Percentiles rank a stretch among this genome's conserved stretches.
These are phyloP conservation scores for Trichogramma pretiosum DNA, from an alignment of 1,140 invertebrate genomes.

Conservation along the genomic window DNA sequence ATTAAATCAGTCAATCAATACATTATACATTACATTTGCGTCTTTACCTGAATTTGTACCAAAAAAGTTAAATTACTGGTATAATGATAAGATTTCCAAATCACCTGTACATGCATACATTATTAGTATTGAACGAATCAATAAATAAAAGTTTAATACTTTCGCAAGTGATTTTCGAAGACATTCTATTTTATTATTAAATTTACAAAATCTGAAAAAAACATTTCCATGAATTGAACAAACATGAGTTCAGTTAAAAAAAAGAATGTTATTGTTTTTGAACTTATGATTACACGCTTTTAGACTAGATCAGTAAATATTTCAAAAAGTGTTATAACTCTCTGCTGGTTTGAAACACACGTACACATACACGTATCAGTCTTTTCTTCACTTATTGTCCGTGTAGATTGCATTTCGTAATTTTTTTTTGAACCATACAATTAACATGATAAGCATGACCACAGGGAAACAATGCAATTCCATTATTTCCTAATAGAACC, in stretches of 20 bases:
- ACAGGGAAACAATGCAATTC: slow-evolving; percentile 40
- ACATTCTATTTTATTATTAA: slow-evolving; percentile 12
- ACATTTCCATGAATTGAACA: too few relatives aligned
- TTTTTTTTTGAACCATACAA: slow-evolving; percentile 42
- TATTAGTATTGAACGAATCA: slow-evolving; percentile 10
- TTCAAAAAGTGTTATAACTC: not conserved
- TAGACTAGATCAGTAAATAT: slow-evolving; percentile 14
- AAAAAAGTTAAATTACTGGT: slow-evolving; percentile 10
- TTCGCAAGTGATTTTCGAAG: slow-evolving; percentile 1
- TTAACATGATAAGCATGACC: slow-evolving; percentile 44
- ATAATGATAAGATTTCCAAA: too few relatives aligned
- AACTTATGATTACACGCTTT: slow-evolving; percentile 5
- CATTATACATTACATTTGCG: slow-evolving; percentile 1
- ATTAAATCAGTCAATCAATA: not conserved
- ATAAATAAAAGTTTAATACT: slow-evolving; percentile 14
- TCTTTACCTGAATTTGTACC: not conserved
- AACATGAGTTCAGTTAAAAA: slow-evolving; percentile 3
- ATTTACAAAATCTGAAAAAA: not conserved
- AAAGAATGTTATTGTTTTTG: slow-evolving; percentile 1
- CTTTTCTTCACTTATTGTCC: slow-evolving; percentile 14
- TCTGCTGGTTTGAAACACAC: not conserved
- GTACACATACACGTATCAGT: not conserved
- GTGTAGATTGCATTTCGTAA: slow-evolving; percentile 38
- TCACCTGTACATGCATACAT: slow-evolving; percentile 1
- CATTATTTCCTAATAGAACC: slow-evolving; percentile 38